These are phyloP conservation scores for Oxytorus armatus DNA, from an alignment of 2,888 invertebrate species.

Conservation along the genomic window DNA sequence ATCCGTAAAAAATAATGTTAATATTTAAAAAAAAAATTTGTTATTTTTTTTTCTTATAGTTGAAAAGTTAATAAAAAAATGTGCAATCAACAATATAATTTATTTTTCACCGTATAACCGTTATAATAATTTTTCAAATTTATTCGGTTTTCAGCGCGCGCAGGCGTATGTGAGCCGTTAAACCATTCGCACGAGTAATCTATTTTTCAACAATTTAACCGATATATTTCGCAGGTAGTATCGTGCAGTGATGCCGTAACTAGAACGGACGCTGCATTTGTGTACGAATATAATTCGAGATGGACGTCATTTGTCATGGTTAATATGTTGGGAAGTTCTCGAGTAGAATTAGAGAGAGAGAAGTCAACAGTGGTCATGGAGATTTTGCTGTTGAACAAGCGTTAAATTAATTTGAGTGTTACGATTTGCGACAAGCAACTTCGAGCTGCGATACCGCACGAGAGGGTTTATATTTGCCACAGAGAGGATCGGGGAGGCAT, in stretches of 20 bases:
- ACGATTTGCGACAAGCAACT: conserved; percentile 50
- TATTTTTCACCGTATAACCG: no score
- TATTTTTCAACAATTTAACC: conserved; percentile 5
- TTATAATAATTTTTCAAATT: no score
- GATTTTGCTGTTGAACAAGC: conserved; percentile 30
- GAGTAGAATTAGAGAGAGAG: not conserved
- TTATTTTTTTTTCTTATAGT: no score
- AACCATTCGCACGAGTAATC: not conserved
- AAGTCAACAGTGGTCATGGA: conserved; percentile 11
- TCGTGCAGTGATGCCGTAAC: not conserved
- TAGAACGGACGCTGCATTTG: not conserved
- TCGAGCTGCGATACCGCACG: conserved; percentile 15
- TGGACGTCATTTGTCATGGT: conserved; percentile 34
- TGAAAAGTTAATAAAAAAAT: no score
- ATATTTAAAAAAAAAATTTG: no score
- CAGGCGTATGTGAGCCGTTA: no score
- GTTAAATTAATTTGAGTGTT: conserved; percentile 56
- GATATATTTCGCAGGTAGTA: not conserved
- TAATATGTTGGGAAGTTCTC: conserved; percentile 25
- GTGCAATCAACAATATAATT: no score
- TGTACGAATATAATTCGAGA: conserved; percentile 8
- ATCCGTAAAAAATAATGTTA: no score
- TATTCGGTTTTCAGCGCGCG: no score
- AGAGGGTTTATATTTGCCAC: conserved; percentile 25
- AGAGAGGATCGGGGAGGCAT: conserved; percentile 30